Conservation (phyloP, 2,888 invertebrate genomes). For the Apamea monoglypha region DNA sequence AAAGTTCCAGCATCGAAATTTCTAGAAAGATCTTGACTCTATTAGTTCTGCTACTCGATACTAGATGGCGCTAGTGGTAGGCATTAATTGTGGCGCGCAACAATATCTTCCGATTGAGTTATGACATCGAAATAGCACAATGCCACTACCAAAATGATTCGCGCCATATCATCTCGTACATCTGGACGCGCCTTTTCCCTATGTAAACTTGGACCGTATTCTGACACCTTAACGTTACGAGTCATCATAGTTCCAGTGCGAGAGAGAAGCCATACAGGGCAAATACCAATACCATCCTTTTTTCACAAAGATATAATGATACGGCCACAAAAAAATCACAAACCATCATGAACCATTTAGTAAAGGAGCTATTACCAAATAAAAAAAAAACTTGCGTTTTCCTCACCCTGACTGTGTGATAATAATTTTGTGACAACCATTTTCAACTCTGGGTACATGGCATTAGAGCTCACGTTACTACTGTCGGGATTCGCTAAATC, state of each 20-base stretch:
- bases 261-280: background rate
- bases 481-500: slow-evolving; percentile 73
- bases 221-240: background rate
- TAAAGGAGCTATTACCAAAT: slow-evolving; percentile 35
- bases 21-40: too few species aligned
- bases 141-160: background rate
- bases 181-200: background rate
- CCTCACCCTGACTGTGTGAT: slow-evolving; percentile 85
- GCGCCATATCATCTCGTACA: background rate
- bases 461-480: slow-evolving; percentile 70
- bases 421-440: slow-evolving; percentile 87
- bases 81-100: too few species aligned
- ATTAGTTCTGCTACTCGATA: too few species aligned
- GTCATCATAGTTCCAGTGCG: background rate
- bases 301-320: background rate
- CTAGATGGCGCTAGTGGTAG: too few species aligned
- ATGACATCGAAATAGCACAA: background rate
- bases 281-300: background rate
- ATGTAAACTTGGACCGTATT: background rate
- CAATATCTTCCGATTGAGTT: background rate
- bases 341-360: slow-evolving; percentile 3
- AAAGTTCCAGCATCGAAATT: too few species aligned
- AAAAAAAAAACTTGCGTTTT: slow-evolving; percentile 55
- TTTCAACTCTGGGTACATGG: slow-evolving; percentile 86
- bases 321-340: background rate